Conservation (phyloP, 2,888 invertebrate species). For the Alentia gelatinosa region DNA sequence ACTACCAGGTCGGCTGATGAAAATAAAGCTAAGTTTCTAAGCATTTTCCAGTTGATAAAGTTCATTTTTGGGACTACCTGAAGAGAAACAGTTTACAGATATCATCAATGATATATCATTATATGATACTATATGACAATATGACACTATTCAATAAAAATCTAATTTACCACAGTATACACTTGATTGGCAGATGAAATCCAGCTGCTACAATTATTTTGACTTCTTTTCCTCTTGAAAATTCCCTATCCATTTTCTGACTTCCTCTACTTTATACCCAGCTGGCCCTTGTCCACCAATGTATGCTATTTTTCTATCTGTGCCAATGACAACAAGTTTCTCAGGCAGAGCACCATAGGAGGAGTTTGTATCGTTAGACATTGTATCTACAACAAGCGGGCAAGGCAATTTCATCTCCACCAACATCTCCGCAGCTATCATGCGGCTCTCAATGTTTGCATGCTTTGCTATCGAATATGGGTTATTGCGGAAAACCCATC, state of each 20-base stretch:
- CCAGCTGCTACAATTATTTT: too few relatives aligned
- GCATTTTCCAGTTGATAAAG: background rate
- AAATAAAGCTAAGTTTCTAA: background rate
- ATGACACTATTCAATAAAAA: too few relatives aligned
- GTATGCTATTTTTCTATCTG: constrained; percentile 68
- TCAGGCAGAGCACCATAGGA: constrained; percentile 72
- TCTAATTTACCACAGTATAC: too few relatives aligned
- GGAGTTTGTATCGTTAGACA: constrained; percentile 69
- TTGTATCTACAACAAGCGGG: constrained; percentile 71
- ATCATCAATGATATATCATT: too few relatives aligned
- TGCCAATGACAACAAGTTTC: constrained; percentile 70
- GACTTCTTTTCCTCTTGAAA: too few relatives aligned
- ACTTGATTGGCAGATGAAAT: too few relatives aligned
- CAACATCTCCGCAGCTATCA: constrained; percentile 69
- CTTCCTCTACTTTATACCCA: constrained; percentile 69
- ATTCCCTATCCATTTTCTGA: constrained; percentile 68
- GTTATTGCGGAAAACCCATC: constrained; percentile 73
- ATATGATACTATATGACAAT: too few relatives aligned
- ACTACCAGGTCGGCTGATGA: background rate
- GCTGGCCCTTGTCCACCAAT: constrained; percentile 70
- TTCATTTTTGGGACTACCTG: too few relatives aligned
- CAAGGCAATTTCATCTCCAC: constrained; percentile 61
- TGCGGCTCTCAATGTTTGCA: constrained; percentile 66
- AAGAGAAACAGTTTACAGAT: too few relatives aligned
- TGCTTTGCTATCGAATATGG: constrained; percentile 66